phyloP scores from a whole-genome alignment of 2,888 invertebrate species.

The Drosophila neoperkinsi region DNA sequence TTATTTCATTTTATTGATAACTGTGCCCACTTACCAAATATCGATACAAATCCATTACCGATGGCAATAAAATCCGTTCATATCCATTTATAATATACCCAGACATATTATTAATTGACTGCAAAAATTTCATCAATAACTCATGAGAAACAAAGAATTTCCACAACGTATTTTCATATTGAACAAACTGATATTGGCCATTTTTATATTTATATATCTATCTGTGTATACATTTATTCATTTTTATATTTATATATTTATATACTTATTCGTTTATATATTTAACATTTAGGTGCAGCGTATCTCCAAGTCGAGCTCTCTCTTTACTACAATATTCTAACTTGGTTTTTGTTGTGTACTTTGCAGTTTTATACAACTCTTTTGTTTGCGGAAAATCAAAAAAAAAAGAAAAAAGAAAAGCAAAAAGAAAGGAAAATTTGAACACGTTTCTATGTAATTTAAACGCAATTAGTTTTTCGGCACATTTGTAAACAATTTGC shows the following conservation, averaged over 20 bases:
- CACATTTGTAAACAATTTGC: slow-evolving; percentile 65
- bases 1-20: too few species aligned
- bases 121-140: neutral
- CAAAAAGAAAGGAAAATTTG: neutral
- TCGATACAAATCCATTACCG: neutral
- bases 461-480: slow-evolving; percentile 70
- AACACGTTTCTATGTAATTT: slow-evolving; percentile 51
- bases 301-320: neutral
- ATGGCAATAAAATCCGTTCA: neutral
- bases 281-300: neutral
- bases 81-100: too few species aligned
- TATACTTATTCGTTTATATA: too few species aligned
- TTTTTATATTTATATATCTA: neutral
- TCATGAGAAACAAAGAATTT: neutral
- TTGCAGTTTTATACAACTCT: slow-evolving; percentile 19
- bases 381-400: neutral
- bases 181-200: neutral
- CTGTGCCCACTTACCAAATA: neutral
- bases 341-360: neutral
- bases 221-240: accelerated
- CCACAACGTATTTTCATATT: neutral
- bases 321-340: neutral
- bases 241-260: neutral
- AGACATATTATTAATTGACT: neutral
- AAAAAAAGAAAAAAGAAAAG: neutral